Evolutionary conservation across 2,113 vertebrate genomes (phyloP).

Genomic region (Podilymbus podiceps): DNA sequence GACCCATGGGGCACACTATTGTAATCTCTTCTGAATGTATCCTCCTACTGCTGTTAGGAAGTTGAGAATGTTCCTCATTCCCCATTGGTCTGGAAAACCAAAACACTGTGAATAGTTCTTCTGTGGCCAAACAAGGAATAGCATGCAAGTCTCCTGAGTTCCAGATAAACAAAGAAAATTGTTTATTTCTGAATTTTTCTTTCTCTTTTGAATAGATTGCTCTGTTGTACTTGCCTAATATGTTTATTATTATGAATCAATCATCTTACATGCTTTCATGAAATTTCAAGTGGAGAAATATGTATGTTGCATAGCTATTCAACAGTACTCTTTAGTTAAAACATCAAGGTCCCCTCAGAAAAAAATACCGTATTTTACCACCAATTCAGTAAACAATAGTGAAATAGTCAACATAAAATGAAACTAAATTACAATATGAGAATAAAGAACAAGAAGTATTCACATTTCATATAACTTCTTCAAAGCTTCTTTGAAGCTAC

Average conservation of each 20-base stretch:
- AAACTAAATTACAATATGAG: background rate
- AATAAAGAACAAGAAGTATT: background rate
- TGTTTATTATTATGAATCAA: background rate
- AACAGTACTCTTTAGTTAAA: background rate
- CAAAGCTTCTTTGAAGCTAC: conserved; percentile 6
- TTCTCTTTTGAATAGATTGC: background rate
- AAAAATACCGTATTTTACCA: background rate
- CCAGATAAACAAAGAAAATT: background rate
- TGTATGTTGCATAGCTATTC: background rate
- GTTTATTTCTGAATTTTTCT: background rate
- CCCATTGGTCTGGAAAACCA: background rate
- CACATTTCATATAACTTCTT: background rate
- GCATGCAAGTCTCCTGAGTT: background rate
- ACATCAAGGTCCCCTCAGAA: background rate
- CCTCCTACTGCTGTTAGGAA: background rate
- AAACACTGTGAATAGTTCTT: background rate
- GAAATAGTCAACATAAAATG: background rate
- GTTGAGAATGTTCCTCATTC: background rate
- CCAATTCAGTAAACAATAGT: background rate
- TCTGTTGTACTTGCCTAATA: background rate
- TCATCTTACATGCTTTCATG: background rate
- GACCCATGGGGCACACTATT: background rate
- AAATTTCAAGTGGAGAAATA: background rate
- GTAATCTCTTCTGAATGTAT: background rate
- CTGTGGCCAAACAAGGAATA: background rate